Percentiles rank a stretch among this genome's conserved stretches.
Evolutionary conservation across 2,797 vertebrate species (phyloP).

Genomic region (Lates japonicus): DNA sequence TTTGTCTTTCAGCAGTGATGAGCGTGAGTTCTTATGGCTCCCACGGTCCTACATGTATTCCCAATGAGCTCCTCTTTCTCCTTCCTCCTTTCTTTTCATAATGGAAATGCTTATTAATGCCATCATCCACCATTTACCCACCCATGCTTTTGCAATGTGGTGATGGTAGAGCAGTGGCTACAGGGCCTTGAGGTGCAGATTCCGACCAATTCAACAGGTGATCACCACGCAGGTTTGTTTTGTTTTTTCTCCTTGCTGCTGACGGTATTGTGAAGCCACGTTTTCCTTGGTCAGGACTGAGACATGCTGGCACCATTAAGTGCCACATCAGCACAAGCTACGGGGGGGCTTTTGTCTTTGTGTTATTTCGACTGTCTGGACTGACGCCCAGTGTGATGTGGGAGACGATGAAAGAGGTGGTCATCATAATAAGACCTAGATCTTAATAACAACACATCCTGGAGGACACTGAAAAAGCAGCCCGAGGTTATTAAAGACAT

Average conservation of each 20-base stretch:
- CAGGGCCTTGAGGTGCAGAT: slow-evolving; percentile 8
- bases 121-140: slow-evolving; percentile 54
- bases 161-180: slow-evolving; percentile 21
- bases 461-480: slow-evolving; percentile 76
- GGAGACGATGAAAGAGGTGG: slow-evolving; percentile 68
- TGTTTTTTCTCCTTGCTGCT: slow-evolving; percentile 40
- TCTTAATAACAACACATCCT: slow-evolving; percentile 85
- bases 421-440: slow-evolving; percentile 81
- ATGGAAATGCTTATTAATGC: slow-evolving; percentile 71
- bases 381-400: slow-evolving; percentile 65
- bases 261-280: slow-evolving; percentile 35
- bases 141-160: slow-evolving; percentile 36
- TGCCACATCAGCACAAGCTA: slow-evolving; percentile 75
- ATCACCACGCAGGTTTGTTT: slow-evolving; percentile 24
- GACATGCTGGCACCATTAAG: slow-evolving; percentile 71
- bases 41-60: slow-evolving; percentile 54
- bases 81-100: slow-evolving; percentile 39
- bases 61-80: slow-evolving; percentile 49
- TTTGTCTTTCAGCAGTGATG: slow-evolving; percentile 63
- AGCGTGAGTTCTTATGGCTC: slow-evolving; percentile 59
- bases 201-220: slow-evolving; percentile 73
- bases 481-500: slow-evolving; percentile 86
- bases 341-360: slow-evolving; percentile 58
- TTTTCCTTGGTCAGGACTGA: slow-evolving; percentile 52
- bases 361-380: slow-evolving; percentile 76